Conservation (phyloP, 1,140 invertebrate genomes). For the Sycobia sp. region DNA sequence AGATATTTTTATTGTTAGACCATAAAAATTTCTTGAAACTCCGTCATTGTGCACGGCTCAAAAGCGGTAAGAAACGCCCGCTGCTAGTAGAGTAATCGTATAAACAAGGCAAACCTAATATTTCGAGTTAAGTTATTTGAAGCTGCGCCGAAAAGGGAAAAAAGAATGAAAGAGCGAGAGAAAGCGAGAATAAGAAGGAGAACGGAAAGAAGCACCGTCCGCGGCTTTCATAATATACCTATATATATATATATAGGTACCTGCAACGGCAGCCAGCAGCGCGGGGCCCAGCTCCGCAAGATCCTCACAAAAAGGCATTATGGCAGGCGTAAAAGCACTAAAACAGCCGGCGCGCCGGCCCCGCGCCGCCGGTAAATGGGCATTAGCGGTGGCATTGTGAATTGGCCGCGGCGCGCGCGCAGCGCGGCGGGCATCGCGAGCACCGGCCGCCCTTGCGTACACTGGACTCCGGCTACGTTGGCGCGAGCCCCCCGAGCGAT, state of each 20-base stretch:
- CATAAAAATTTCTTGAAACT: too few species aligned
- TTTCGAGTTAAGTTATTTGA: conserved; percentile 19
- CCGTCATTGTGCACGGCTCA: too few species aligned
- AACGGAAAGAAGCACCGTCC: conserved; percentile 35
- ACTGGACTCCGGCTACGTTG: too few species aligned
- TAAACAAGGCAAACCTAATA: conserved; percentile 19
- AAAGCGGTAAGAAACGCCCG: too few species aligned
- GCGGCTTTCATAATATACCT: conserved; percentile 42
- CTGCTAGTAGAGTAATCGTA: conserved; percentile 27
- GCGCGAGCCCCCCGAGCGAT: too few species aligned
- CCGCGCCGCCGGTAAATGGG: conserved; percentile 49
- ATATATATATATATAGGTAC: too few species aligned
- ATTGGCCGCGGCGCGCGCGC: conserved; percentile 42
- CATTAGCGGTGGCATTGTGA: conserved; percentile 56
- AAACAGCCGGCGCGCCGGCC: conserved; percentile 43
- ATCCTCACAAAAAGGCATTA: conserved; percentile 50
- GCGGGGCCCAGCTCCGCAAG: conserved; percentile 2
- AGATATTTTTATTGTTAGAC: too few species aligned
- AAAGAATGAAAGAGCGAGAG: conserved; percentile 13
- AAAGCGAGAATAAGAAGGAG: background rate
- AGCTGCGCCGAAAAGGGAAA: background rate
- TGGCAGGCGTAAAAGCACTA: conserved; percentile 56
- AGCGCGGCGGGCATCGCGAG: too few species aligned
- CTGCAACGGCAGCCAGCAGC: conserved; percentile 36
- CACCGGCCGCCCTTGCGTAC: too few species aligned